These are phyloP conservation scores for Xyrichtys novacula DNA, from an alignment of 2,797 vertebrate species.

Conservation along the genomic window DNA sequence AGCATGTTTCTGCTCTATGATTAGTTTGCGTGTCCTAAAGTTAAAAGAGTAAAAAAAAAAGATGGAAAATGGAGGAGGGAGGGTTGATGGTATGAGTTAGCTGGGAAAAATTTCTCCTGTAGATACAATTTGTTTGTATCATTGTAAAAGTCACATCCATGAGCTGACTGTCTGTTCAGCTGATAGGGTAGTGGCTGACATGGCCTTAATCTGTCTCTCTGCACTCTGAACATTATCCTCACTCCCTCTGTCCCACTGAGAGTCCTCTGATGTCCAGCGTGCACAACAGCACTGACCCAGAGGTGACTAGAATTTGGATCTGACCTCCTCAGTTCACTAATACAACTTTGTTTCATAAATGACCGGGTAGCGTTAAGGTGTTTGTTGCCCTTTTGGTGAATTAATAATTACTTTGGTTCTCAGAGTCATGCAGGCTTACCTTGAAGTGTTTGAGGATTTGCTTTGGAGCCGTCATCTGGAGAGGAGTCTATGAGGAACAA, in stretches of 20 bases:
- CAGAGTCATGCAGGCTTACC: slow-evolving; percentile 30
- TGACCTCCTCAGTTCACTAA: slow-evolving; percentile 34
- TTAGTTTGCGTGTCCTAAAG: slow-evolving; percentile 23
- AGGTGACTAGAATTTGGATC: slow-evolving; percentile 31
- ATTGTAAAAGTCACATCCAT: slow-evolving; percentile 75
- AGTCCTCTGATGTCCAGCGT: slow-evolving; percentile 46
- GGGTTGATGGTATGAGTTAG: slow-evolving; percentile 15
- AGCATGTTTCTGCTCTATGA: slow-evolving; percentile 13
- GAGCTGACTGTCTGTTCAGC: slow-evolving; percentile 74
- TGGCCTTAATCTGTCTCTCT: slow-evolving; percentile 76
- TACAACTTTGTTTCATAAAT: slow-evolving; percentile 7
- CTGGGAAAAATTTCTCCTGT: slow-evolving; percentile 41
- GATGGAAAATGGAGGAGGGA: slow-evolving; percentile 11
- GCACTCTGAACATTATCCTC: slow-evolving; percentile 48
- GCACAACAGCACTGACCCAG: slow-evolving; percentile 32
- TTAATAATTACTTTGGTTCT: slow-evolving; percentile 9
- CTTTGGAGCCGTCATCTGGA: slow-evolving; percentile 59
- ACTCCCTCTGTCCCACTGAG: slow-evolving; percentile 41
- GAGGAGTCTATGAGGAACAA: slow-evolving; percentile 63
- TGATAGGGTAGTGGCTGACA: slow-evolving; percentile 68
- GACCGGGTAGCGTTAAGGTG: background rate
- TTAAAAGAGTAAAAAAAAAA: slow-evolving; percentile 14
- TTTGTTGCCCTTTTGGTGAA: slow-evolving; percentile 5
- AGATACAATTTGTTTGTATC: slow-evolving; percentile 69
- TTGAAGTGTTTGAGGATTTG: slow-evolving; percentile 32